A percentile compares a stretch with the other conserved stretches of the same genome.
Conservation (phyloP, 2,113 vertebrate genomes). For the Neopipo cinnamomea region DNA sequence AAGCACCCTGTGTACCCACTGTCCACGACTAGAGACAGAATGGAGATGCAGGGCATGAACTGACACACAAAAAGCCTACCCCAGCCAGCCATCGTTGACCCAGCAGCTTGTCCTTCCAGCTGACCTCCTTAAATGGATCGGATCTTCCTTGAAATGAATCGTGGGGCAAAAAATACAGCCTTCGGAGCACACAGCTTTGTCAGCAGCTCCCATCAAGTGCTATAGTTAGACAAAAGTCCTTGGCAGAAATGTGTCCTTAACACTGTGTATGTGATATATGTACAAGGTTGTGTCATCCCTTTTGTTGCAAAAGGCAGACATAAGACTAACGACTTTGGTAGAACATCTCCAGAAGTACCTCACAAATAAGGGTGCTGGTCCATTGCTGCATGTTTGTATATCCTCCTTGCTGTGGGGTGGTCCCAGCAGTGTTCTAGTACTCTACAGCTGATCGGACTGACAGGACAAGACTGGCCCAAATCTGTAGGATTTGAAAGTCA, state of each 20-base stretch:
- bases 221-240: not conserved
- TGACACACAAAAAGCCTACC: not conserved
- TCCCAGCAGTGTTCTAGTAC: not conserved
- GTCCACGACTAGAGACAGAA: not conserved
- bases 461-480: not conserved
- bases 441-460: accelerated
- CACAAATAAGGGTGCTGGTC: accelerated
- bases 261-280: accelerated
- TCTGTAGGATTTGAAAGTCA: not conserved
- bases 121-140: not conserved
- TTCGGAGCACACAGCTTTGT: not conserved
- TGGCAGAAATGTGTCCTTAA: not conserved
- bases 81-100: not conserved
- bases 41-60: not conserved
- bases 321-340: not conserved
- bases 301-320: not conserved
- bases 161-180: not conserved
- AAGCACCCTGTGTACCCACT: not conserved
- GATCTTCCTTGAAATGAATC: not conserved
- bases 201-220: not conserved
- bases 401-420: too few species aligned
- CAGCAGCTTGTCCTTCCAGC: not conserved
- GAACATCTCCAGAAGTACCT: accelerated
- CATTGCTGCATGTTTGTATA: not conserved
- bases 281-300: not conserved